A percentile compares a stretch with the other conserved stretches of the same genome.
These are phyloP conservation scores for Mnemiopsis leidyi DNA, from an alignment of 37 sponge, comb jelly and placozoan genomes.

Conservation along the genomic window DNA sequence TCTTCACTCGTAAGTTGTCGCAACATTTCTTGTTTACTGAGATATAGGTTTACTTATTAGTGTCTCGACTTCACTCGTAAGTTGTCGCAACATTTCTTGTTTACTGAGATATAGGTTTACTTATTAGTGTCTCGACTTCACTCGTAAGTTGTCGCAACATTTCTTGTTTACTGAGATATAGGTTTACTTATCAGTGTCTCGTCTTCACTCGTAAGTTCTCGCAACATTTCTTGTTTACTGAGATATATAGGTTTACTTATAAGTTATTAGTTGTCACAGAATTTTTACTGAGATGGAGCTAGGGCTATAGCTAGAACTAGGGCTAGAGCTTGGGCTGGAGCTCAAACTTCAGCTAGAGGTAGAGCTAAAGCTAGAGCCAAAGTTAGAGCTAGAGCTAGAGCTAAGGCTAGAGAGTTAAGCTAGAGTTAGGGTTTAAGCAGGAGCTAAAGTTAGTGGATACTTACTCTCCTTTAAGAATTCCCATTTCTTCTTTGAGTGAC, in stretches of 20 bases:
- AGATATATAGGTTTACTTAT: no score
- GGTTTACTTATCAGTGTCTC: no score
- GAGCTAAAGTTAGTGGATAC: neutral
- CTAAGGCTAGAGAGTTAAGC: no score
- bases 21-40: conserved; percentile 48
- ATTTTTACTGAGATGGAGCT: conserved; percentile 27
- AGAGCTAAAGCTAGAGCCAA: no score
- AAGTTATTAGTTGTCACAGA: neutral
- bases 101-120: no score
- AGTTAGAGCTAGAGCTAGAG: no score
- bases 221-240: conserved; percentile 48
- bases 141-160: neutral
- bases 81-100: conserved; percentile 22
- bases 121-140: neutral
- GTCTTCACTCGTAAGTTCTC: neutral
- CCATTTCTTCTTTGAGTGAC: neutral
- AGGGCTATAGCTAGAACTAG: no score
- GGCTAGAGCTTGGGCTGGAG: no score
- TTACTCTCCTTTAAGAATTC: conserved; percentile 7
- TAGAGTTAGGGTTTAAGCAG: no score
- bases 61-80: neutral
- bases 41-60: no score
- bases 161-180: conserved; percentile 50
- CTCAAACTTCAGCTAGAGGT: no score
- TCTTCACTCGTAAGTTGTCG: neutral